Evolutionary conservation across 2,797 vertebrate species (phyloP).

Genomic region (Coreius guichenoti): DNA sequence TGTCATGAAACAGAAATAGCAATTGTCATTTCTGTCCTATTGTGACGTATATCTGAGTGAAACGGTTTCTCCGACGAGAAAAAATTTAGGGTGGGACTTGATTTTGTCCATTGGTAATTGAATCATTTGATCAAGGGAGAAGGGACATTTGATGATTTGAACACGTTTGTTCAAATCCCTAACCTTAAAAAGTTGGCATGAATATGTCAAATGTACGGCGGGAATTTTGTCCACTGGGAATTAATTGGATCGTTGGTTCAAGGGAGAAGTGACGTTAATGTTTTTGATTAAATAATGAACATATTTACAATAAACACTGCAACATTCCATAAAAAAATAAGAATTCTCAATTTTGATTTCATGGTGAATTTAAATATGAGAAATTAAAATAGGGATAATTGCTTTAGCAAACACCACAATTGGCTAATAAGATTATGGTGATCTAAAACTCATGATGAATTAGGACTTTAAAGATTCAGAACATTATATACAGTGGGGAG

Average conservation of each 20-base stretch:
- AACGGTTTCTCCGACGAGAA: not conserved
- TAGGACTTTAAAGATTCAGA: constrained; percentile 20
- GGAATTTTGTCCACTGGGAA: not conserved
- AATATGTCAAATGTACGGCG: not conserved
- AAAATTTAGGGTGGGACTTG: not conserved
- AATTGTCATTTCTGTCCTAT: not conserved
- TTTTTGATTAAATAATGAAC: not conserved
- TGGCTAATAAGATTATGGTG: not conserved
- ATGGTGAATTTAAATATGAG: not conserved
- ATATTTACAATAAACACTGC: not conserved
- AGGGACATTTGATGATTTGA: no score
- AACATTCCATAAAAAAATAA: not conserved
- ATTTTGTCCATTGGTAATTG: no score
- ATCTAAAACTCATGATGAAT: constrained; percentile 30
- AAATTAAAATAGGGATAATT: not conserved
- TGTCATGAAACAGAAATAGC: not conserved
- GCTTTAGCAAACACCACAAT: not conserved
- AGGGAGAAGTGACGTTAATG: not conserved
- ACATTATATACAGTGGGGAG: no score
- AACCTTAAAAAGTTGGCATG: not conserved
- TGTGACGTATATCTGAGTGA: not conserved
- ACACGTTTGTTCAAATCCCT: not conserved
- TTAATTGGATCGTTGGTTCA: not conserved
- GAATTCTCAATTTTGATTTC: not conserved
- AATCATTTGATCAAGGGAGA: no score